phyloP scores from a whole-genome alignment of 1,140 invertebrate genomes.

The Hycleus phaleratus region DNA sequence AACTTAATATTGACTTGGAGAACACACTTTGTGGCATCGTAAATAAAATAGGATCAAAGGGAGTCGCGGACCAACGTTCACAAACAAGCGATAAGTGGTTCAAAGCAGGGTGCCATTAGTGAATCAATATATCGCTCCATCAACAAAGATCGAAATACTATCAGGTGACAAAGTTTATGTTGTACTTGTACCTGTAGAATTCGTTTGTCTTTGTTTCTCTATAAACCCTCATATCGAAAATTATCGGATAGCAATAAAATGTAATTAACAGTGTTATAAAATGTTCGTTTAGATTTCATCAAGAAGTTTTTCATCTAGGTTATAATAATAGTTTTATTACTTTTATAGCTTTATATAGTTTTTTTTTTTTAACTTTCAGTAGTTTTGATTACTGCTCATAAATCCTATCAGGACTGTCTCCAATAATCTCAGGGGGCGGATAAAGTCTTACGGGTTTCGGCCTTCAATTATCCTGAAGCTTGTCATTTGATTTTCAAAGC shows the following conservation, averaged over 20 bases:
- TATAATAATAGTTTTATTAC: no score
- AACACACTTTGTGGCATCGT: slow-evolving; percentile 23
- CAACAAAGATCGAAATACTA: slow-evolving; percentile 9
- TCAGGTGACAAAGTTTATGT: slow-evolving; percentile 9
- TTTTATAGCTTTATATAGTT: slow-evolving; percentile 6
- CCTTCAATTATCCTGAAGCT: slow-evolving; percentile 22
- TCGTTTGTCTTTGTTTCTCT: no score
- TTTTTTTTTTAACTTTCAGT: slow-evolving; percentile 13
- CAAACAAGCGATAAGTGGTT: slow-evolving; percentile 24
- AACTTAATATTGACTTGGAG: slow-evolving; percentile 22
- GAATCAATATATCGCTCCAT: slow-evolving; percentile 20
- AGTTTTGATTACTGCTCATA: slow-evolving; percentile 18
- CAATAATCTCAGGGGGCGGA: slow-evolving; percentile 14
- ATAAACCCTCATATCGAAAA: no score
- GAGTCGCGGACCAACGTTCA: slow-evolving; percentile 16
- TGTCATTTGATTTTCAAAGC: slow-evolving; percentile 22
- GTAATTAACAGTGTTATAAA: no score
- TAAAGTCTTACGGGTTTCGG: neutral
- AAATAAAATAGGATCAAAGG: slow-evolving; percentile 26
- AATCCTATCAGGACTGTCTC: slow-evolving; percentile 13
- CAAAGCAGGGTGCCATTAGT: slow-evolving; percentile 19
- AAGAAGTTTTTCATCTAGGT: no score
- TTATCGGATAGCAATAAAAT: no score
- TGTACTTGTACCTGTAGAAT: neutral
- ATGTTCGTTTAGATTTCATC: no score